These are phyloP conservation scores for Cryptophagus acutangulus DNA, from an alignment of 2,888 invertebrate species.

Conservation along the genomic window DNA sequence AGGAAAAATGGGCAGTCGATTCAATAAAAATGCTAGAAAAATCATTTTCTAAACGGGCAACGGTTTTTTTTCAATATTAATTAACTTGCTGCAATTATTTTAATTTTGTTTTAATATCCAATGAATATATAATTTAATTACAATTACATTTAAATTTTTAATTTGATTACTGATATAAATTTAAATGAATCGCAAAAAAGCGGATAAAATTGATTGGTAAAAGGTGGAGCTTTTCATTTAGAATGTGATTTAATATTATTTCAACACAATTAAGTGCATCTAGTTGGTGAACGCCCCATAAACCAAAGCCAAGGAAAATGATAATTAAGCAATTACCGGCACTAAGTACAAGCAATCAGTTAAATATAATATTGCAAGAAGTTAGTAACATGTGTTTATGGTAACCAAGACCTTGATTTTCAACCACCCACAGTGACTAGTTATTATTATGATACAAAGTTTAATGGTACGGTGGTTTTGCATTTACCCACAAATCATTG, in stretches of 20 bases:
- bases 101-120: no score
- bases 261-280: slow-evolving; percentile 1
- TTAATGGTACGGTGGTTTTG: slow-evolving; percentile 8
- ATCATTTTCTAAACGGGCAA: no score
- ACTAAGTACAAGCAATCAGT: slow-evolving; percentile 2
- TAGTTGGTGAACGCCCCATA: background rate
- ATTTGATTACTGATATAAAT: no score
- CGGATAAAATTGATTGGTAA: no score
- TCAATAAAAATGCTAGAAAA: no score
- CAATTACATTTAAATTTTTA: no score
- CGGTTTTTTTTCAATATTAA: no score
- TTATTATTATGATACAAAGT: slow-evolving; percentile 9
- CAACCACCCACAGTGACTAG: slow-evolving; percentile 12
- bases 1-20: no score
- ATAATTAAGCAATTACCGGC: slow-evolving; percentile 7
- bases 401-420: slow-evolving; percentile 11
- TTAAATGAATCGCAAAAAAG: no score
- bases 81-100: no score
- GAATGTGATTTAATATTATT: background rate
- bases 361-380: slow-evolving; percentile 2
- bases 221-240: no score
- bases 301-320: background rate
- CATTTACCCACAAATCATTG: slow-evolving; percentile 8
- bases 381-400: slow-evolving; percentile 6
- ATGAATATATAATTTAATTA: no score